Percentiles rank a stretch among this genome's conserved stretches.
Evolutionary conservation across 2,888 invertebrate species (phyloP).

Genomic region (Helicoverpa assulta): DNA sequence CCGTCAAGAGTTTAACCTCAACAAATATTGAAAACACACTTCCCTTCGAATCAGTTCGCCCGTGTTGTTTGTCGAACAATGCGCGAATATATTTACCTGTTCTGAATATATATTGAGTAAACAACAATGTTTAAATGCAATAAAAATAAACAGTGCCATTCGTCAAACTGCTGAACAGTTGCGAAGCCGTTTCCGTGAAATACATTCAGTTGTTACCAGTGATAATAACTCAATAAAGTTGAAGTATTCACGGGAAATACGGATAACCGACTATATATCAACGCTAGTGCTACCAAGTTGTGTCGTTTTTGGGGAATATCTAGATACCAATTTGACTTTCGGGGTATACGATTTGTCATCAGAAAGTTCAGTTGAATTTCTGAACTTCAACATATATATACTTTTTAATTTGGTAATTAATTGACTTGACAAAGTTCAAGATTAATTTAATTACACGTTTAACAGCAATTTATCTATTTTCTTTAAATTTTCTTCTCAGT

Average conservation of each 20-base stretch:
- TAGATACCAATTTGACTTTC: constrained; percentile 19
- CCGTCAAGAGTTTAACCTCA: not conserved
- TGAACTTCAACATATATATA: no score
- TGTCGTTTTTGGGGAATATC: constrained; percentile 22
- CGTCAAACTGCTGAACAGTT: constrained; percentile 63
- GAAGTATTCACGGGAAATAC: constrained; percentile 49
- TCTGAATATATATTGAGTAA: constrained; percentile 49
- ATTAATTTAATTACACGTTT: not conserved
- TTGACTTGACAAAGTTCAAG: not conserved
- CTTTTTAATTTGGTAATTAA: no score
- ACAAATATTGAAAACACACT: constrained; percentile 12
- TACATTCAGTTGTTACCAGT: constrained; percentile 62
- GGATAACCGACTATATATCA: constrained; percentile 56
- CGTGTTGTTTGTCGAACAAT: constrained; percentile 25
- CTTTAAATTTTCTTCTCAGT: not conserved
- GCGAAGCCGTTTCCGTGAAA: constrained; percentile 63
- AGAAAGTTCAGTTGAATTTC: not conserved
- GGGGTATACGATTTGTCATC: not conserved
- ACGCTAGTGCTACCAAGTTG: constrained; percentile 34
- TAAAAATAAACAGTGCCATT: constrained; percentile 62
- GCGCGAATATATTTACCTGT: constrained; percentile 43
- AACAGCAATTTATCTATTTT: not conserved
- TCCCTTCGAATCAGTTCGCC: constrained; percentile 19
- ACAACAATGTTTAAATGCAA: constrained; percentile 46
- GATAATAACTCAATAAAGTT: constrained; percentile 69